Percentiles rank a stretch among this genome's conserved stretches.
phyloP scores from a whole-genome alignment of 2,113 vertebrate species.

The Euleptes europaea region DNA sequence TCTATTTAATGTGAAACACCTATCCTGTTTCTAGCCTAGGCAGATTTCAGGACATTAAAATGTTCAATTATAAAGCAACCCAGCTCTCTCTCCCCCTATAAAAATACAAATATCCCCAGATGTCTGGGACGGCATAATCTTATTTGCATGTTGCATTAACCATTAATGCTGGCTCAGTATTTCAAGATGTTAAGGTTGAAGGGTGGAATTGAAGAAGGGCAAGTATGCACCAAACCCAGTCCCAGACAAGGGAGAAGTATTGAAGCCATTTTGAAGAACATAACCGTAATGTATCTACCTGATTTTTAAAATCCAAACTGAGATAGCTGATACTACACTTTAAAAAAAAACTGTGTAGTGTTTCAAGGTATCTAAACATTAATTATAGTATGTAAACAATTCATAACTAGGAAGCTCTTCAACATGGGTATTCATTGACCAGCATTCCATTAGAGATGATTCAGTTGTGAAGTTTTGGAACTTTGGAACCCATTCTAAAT shows the following conservation, averaged over 20 bases:
- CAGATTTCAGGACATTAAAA: neutral
- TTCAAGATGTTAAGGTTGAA: neutral
- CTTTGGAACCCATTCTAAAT: no score
- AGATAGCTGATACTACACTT: no score
- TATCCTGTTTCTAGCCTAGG: neutral
- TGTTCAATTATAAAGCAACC: neutral
- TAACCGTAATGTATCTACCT: no score
- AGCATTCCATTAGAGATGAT: no score
- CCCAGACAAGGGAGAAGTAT: neutral
- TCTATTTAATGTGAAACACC: neutral
- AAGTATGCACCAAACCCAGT: neutral
- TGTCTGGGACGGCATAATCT: neutral
- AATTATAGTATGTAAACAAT: no score
- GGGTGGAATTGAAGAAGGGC: neutral
- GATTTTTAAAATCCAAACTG: no score
- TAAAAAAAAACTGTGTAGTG: no score
- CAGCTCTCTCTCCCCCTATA: neutral
- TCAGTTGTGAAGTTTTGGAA: no score
- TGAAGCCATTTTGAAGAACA: neutral
- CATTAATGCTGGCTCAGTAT: neutral
- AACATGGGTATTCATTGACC: no score
- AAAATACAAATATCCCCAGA: neutral
- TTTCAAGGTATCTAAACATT: no score
- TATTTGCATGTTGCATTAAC: neutral
- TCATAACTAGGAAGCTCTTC: no score